Conservation (phyloP, 2,113 vertebrate genomes). For the Himantopus leucocephalus region DNA sequence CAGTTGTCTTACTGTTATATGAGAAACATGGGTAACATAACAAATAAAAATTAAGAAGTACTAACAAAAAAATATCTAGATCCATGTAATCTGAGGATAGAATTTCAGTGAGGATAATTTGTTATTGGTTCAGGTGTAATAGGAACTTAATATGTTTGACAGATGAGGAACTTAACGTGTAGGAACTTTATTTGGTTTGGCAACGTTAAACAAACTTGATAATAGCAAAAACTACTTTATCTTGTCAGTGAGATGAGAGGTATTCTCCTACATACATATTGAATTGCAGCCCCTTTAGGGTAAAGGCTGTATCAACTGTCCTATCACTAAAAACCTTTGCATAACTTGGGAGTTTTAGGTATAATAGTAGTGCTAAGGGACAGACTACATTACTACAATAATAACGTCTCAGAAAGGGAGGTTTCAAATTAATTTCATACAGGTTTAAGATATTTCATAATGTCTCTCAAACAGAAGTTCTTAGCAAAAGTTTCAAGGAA, state of each 20-base stretch:
- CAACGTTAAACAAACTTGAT: background rate
- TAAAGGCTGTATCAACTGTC: background rate
- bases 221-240: background rate
- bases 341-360: background rate
- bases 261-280: background rate
- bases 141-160: background rate
- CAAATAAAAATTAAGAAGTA: background rate
- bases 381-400: background rate
- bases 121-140: background rate
- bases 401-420: background rate
- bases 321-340: background rate
- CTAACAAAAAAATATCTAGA: background rate
- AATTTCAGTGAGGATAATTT: background rate
- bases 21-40: background rate
- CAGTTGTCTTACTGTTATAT: background rate
- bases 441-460: background rate
- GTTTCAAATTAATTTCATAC: background rate
- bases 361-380: background rate
- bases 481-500: background rate
- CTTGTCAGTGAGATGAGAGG: background rate
- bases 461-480: background rate
- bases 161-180: background rate
- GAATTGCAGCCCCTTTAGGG: background rate
- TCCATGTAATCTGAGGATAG: background rate
- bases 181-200: background rate